Evolutionary conservation across 2,888 invertebrate species (phyloP), one percentile per base, ranked within the genome.

Genomic region (Drosophila infuscata): DNA sequence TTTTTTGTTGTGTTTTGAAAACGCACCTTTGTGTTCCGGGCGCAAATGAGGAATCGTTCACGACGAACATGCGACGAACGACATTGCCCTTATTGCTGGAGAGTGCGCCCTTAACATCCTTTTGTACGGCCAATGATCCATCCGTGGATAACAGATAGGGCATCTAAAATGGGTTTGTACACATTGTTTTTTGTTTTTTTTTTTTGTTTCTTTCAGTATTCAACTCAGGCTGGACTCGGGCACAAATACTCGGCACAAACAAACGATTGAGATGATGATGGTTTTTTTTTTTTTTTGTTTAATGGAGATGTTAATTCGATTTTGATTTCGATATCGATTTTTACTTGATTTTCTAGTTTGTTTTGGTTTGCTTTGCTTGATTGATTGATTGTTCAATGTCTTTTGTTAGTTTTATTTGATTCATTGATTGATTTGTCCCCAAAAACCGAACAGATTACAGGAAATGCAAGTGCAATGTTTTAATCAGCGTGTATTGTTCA

Each of bases 21-120:
- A 82, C 88, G 73, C 91, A 93, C 93, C 93, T 92, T 91, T 92
- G 93, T 69, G 92, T 86, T 74, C 92, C 92, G 71, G 91, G 83
- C 77, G 92, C 81, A 81, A 93, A 93, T 58, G 93, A 91, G 71
- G 93, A 91, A 80, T 93, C 93, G 83, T 93, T 93, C 57, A 93
- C 93, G 41, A 93, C 93, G 82, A 93, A 92, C 93, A 93, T 93
- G 64, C 93, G 92, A 61, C 93, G 92, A 59, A 93, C 93, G 62
- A 93, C 92, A 82, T 93, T 92, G 62, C 91, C 91, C 75, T 93
- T 93, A 76, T 93, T 93, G 69, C 92, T 87, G 65, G 91, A 83
- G 63, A 93, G 88, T 60, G 89, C 91, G 53, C 92, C 92, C 86
- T 93, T 93, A 48, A 92, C 91, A 83, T 93, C 93, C 87, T 93